Base-by-base conservation (phyloP, 1,140 invertebrate genomes). In the Probaryconus sp. region DNA sequence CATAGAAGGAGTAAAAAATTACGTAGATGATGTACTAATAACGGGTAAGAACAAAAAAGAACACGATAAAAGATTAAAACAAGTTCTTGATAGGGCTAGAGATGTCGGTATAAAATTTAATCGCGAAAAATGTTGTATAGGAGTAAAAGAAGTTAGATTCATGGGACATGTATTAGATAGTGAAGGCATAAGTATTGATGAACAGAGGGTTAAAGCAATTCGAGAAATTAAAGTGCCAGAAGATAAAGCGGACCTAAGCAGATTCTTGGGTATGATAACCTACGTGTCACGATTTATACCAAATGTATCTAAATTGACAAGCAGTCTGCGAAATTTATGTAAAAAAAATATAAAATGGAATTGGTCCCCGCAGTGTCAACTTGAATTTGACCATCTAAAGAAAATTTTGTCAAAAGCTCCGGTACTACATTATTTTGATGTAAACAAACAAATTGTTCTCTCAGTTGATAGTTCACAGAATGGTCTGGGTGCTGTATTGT, bases 401-500 rank as follows among this genome's bases (percentile, higher is more conserved):
- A 26, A 72, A 16, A 10, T 43, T 37, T 61, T 85, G 11, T 38
- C 31, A 21, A 37, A 37, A 14, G 26, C 55, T n/a, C 81, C 82
- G 16, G 81, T 85, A 4, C 47, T 85, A 4, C 61, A 56, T 20
- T 79, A 77, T 47, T 86, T 67, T 45, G 28, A 78, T 5, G 20
- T 67, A 11, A 78, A 77, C 6, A 78, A 80, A 48, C 63, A 50
- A 4, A 61, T 82, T 1, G 70, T 65, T 6, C 63, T 88, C 3
- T 77, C 77, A 5, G 79, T 80, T 1, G 88, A 89, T 75, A 81
- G 81, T 1, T 83, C 79, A 3, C 24, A 81, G 33, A 14, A 77
- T 26, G 88, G 83, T 0, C 16, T 89, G 13, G 87, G 85, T 3
- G 82, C 81, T 17, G 80, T 84, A 5, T 28, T 89, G 1, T 33